Evolutionary conservation across 2,797 vertebrate species (phyloP).

Genomic region (Lithobates sylvaticus): DNA sequence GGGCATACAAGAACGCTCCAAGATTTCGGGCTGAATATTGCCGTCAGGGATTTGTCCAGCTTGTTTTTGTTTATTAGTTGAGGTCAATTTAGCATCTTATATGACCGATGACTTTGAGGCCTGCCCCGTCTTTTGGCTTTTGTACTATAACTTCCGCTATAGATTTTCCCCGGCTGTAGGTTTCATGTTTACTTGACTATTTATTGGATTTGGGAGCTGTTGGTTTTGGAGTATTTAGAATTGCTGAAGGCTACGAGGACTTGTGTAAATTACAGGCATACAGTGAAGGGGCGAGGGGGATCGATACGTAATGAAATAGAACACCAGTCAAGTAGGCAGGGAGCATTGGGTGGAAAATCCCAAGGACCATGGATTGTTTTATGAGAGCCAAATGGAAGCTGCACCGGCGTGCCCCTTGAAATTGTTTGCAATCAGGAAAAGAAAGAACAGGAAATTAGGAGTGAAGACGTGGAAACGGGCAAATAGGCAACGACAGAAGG

Average conservation of each 20-base stretch:
- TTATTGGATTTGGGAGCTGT: constrained; percentile 72
- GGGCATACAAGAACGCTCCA: too few species aligned
- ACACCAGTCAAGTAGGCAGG: constrained; percentile 79
- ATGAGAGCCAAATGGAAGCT: constrained; percentile 81
- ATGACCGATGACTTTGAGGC: not conserved
- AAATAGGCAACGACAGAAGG: constrained; percentile 19
- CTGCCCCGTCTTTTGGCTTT: not conserved
- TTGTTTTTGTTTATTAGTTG: too few species aligned
- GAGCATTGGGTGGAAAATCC: constrained; percentile 82
- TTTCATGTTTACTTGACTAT: constrained; percentile 72
- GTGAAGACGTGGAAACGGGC: not conserved
- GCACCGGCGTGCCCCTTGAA: constrained; percentile 75
- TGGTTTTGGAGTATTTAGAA: constrained; percentile 79
- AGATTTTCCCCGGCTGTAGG: constrained; percentile 22
- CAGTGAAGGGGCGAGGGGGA: constrained; percentile 78
- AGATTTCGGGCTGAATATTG: too few species aligned
- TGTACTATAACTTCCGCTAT: not conserved
- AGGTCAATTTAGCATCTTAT: too few species aligned
- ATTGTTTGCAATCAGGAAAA: constrained; percentile 73
- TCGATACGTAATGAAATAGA: constrained; percentile 86
- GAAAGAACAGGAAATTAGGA: constrained; percentile 65
- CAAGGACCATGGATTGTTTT: constrained; percentile 79
- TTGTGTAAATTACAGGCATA: constrained; percentile 83
- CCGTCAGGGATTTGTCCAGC: too few species aligned
- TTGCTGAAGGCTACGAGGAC: constrained; percentile 79